These are phyloP conservation scores for Jaculus jaculus DNA, from an alignment of 2,113 vertebrate species.

Conservation along the genomic window DNA sequence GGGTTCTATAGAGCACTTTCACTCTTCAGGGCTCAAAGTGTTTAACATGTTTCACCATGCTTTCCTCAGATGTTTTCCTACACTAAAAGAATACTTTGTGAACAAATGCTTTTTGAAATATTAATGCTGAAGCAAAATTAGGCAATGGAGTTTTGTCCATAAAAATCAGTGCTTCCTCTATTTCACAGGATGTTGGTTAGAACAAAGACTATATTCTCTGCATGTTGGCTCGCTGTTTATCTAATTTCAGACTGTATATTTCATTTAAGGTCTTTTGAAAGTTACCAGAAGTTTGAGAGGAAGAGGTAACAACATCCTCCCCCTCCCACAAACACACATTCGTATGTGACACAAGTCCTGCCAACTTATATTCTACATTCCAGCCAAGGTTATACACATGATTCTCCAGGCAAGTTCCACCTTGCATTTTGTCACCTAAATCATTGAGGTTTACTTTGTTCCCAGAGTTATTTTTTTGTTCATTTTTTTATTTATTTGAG, in stretches of 20 bases:
- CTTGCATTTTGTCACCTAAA: background rate
- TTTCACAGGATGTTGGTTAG: background rate
- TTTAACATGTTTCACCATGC: background rate
- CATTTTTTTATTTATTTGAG: too few species aligned
- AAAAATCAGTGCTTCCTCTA: background rate
- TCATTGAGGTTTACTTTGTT: background rate
- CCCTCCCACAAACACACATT: background rate
- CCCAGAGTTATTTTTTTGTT: too few species aligned
- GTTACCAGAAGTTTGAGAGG: background rate
- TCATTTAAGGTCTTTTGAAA: background rate
- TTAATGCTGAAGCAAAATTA: background rate
- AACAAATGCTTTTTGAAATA: background rate
- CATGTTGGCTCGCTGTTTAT: background rate
- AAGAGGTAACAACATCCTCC: background rate
- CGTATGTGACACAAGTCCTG: background rate
- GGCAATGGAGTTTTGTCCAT: background rate
- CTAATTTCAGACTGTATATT: background rate
- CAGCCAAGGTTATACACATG: background rate
- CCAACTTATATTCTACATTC: background rate
- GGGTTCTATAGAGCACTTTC: too few species aligned
- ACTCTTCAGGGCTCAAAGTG: background rate
- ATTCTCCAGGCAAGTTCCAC: background rate
- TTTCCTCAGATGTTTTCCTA: background rate
- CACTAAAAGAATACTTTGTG: background rate
- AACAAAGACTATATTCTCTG: background rate